Percentiles rank a stretch among this genome's conserved stretches.
These are phyloP conservation scores for Drosophila meridionalis DNA, from an alignment of 2,888 invertebrate genomes.

Conservation along the genomic window DNA sequence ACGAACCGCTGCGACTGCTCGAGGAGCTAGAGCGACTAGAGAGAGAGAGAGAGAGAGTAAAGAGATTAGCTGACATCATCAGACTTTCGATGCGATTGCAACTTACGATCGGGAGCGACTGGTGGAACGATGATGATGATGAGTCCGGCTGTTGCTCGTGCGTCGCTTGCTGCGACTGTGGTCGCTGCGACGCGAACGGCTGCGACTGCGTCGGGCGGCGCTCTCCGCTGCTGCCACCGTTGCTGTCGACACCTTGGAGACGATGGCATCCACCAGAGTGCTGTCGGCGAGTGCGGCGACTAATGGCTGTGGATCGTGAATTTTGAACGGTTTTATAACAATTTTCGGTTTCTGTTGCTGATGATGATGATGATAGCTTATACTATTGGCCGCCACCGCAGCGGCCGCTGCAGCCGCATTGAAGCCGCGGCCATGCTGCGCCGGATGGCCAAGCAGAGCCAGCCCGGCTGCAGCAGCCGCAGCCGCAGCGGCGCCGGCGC, in stretches of 20 bases:
- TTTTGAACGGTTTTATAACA: slow-evolving; percentile 85
- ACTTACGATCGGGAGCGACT: slow-evolving; percentile 86
- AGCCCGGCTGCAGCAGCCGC: slow-evolving; percentile 53
- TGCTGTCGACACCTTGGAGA: slow-evolving; percentile 84
- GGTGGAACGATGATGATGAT: slow-evolving; percentile 74
- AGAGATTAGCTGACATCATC: not conserved
- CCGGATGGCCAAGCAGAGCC: slow-evolving; percentile 61
- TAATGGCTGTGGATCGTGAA: slow-evolving; percentile 85
- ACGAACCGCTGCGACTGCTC: slow-evolving; percentile 80
- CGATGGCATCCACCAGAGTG: slow-evolving; percentile 83
- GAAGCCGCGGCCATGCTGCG: slow-evolving; percentile 58
- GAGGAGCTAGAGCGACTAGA: slow-evolving; percentile 82
- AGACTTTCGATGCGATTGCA: no score
- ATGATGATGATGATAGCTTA: slow-evolving; percentile 80
- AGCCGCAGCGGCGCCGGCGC: slow-evolving; percentile 32
- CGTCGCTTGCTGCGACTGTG: slow-evolving; percentile 67
- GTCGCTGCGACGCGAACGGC: slow-evolving; percentile 80
- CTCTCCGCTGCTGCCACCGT: slow-evolving; percentile 84
- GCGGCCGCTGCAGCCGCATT: slow-evolving; percentile 65
- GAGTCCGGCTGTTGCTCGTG: slow-evolving; percentile 80
- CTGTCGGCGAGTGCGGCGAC: slow-evolving; percentile 83
- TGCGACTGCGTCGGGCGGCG: slow-evolving; percentile 83
- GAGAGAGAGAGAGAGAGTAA: not conserved
- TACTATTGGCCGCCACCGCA: slow-evolving; percentile 77
- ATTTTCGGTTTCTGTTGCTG: slow-evolving; percentile 84